Base-by-base conservation (phyloP, 2,113 vertebrate species). In the Pionites leucogaster region DNA sequence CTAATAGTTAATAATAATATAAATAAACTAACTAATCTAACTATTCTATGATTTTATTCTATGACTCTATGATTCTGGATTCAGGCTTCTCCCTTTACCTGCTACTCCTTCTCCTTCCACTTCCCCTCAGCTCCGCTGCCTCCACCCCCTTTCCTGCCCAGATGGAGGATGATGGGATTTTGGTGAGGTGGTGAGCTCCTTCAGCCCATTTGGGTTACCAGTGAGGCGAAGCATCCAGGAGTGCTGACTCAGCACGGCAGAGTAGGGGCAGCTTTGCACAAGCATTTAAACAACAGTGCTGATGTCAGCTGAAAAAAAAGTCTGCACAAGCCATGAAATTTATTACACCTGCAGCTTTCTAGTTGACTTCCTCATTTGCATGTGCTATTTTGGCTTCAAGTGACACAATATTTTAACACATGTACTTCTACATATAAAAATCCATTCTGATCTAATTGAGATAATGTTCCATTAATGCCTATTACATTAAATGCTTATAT, bases 291-390 rank as follows among this genome's bases (percentile, higher is more conserved):
- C 44, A 82, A 67, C 77, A 60, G 11, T 41, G 80, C 60, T 93
- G 76, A 80, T 0, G 0, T 31, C 3, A 4, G 81, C 70, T 80
- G 41, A 33, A 82, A 90, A 94, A 41, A 80, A 72, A 68, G 13
- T 28, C n/a, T 76, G 60, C 62, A 44, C 41, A 85, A 62, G 60
- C 44, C 71, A 24, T 70, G 70, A 87, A 94, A 96, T 92, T 92
- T 96, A 93, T 96, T 94, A 93, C 55, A 93, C 76, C 86, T 96
- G 72, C 52, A 95, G 76, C 82, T 97, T 94, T 17, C 57, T 49
- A 84, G 41, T 35, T 79, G 64, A 55, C 28, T 82, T 90, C 18
- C 22, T 67, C 17, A 82, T 92, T 80, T 93, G 63, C 65, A 92
- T 91, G 53, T 0, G 3, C 19, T 91, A 64, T 84, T 96, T 70